phyloP scores from a whole-genome alignment of 2,113 vertebrate genomes.

The Pelecanoides urinatrix region DNA sequence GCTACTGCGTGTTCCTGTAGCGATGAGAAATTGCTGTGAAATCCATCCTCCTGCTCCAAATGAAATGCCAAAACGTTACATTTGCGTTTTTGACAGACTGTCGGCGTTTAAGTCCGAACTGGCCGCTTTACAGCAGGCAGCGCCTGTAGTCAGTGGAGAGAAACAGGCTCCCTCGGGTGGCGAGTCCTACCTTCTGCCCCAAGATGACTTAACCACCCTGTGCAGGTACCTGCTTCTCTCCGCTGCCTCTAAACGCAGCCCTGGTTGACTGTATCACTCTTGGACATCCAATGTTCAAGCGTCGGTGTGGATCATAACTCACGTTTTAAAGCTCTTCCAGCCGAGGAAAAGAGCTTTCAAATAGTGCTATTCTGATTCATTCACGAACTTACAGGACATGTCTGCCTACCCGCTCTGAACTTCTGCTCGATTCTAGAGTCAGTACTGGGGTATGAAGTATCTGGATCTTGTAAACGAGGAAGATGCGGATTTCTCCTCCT shows the following conservation, averaged over 20 bases:
- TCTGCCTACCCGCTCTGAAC: background rate
- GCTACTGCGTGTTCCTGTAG: rapidly evolving
- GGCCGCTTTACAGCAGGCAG: background rate
- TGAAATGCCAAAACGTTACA: background rate
- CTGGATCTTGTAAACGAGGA: background rate
- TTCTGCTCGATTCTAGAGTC: background rate
- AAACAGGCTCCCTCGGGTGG: background rate
- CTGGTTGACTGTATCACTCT: background rate
- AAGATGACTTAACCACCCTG: background rate
- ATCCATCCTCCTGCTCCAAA: background rate
- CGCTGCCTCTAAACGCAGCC: background rate
- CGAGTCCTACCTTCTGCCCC: background rate
- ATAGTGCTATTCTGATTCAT: background rate
- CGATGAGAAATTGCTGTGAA: background rate
- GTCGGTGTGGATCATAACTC: rapidly evolving
- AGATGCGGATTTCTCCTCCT: background rate
- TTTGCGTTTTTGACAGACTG: background rate
- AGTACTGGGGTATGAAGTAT: background rate
- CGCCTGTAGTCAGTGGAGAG: background rate
- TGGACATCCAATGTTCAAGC: background rate
- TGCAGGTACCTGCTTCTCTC: background rate
- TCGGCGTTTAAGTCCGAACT: background rate
- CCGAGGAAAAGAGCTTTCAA: background rate
- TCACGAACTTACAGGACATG: rapidly evolving
- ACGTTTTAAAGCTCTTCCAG: background rate